Evolutionary conservation across 2,797 vertebrate species (phyloP).

Genomic region (Erithacus rubecula): DNA sequence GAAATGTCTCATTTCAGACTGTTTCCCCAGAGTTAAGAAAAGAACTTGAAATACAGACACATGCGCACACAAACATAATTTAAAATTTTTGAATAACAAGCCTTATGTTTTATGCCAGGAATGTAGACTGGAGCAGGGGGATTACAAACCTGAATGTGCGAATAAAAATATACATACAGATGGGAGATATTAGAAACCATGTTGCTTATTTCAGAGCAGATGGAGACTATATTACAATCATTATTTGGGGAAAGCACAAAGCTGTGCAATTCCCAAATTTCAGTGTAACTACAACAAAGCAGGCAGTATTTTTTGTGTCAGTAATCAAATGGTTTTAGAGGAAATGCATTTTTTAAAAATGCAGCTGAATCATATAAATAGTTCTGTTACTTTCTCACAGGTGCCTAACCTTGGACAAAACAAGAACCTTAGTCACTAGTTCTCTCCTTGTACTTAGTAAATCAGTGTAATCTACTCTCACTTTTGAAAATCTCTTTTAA

Average conservation of each 20-base stretch:
- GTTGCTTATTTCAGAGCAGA: slow-evolving; percentile 37
- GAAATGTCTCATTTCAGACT: background rate
- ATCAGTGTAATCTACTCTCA: background rate
- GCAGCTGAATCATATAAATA: background rate
- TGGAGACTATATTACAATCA: background rate
- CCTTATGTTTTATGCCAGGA: background rate
- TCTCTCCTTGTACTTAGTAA: background rate
- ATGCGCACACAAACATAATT: background rate
- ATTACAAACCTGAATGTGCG: background rate
- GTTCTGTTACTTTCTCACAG: background rate
- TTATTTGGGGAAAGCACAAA: slow-evolving; percentile 24
- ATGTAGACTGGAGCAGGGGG: background rate
- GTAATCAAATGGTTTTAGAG: background rate
- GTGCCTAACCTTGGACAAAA: background rate
- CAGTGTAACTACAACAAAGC: background rate
- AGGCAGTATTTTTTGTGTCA: background rate
- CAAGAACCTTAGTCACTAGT: background rate
- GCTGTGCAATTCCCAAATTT: background rate
- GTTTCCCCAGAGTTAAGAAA: background rate
- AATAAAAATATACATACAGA: background rate
- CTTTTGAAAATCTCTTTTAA: background rate
- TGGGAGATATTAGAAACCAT: slow-evolving; percentile 1
- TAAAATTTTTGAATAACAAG: background rate
- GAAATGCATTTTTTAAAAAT: background rate
- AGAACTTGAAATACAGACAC: background rate